Percentiles rank a stretch among this genome's conserved stretches.
These are phyloP conservation scores for Chorisops tibialis DNA, from an alignment of 2,888 invertebrate genomes.

Conservation along the genomic window DNA sequence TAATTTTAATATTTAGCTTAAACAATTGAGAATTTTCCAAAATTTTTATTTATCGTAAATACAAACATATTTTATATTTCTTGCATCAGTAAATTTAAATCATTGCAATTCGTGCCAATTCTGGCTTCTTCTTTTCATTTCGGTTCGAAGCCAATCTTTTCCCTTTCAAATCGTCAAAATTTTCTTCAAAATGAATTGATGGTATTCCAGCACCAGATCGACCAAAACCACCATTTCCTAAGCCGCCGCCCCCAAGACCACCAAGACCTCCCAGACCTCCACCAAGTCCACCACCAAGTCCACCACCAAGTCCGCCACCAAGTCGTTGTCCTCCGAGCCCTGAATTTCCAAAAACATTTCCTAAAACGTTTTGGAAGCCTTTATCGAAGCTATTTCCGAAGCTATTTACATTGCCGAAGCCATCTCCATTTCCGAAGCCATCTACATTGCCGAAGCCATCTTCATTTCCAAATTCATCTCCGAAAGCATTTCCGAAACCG, in stretches of 20 bases:
- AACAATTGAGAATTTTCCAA: slow-evolving; percentile 10
- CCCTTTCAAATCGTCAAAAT: background rate
- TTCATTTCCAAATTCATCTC: background rate
- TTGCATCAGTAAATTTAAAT: no score
- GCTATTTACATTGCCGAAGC: background rate
- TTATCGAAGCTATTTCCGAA: no score
- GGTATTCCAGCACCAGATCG: no score
- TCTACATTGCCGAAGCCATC: background rate
- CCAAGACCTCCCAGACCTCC: no score
- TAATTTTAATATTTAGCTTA: background rate
- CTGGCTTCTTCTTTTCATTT: background rate
- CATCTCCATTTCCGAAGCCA: slow-evolving; percentile 1
- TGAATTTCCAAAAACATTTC: no score
- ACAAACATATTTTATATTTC: background rate
- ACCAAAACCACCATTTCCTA: no score
- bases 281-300: no score
- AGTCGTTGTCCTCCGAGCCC: background rate
- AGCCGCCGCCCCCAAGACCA: no score
- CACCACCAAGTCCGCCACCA: background rate
- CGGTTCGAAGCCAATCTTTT: background rate
- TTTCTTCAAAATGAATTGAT: background rate
- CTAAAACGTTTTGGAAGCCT: no score
- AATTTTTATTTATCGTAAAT: background rate
- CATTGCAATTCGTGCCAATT: background rate
- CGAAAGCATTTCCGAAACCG: slow-evolving; percentile 2